Evolutionary conservation across 2,888 invertebrate genomes (phyloP).

Genomic region (Pteria penguin): DNA sequence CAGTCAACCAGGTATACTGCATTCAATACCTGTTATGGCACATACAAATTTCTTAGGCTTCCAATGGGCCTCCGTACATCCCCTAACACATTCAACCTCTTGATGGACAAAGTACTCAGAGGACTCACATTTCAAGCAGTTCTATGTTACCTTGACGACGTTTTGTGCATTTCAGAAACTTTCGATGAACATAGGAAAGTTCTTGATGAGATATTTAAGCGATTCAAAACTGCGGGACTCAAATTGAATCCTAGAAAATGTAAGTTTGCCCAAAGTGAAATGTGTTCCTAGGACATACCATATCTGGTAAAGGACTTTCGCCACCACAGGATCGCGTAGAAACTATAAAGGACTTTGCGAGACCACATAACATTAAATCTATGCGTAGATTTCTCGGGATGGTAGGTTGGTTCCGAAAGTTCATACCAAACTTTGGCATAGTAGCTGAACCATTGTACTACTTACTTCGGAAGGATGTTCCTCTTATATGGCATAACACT

Average conservation of each 20-base stretch:
- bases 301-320: slow-evolving; percentile 16
- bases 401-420: slow-evolving; percentile 38
- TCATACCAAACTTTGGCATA: slow-evolving; percentile 31
- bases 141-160: slow-evolving; percentile 49
- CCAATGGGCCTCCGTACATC: slow-evolving; percentile 37
- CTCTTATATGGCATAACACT: slow-evolving; percentile 3
- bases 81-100: slow-evolving; percentile 45
- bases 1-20: slow-evolving; percentile 45
- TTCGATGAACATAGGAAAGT: slow-evolving; percentile 41
- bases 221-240: slow-evolving; percentile 33
- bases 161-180: slow-evolving; percentile 28
- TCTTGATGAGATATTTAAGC: slow-evolving; percentile 32
- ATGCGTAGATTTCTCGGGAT: slow-evolving; percentile 19
- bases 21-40: slow-evolving; percentile 47
- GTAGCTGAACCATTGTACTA: slow-evolving; percentile 16
- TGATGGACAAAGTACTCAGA: slow-evolving; percentile 46
- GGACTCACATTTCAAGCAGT: slow-evolving; percentile 36
- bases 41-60: slow-evolving; percentile 40
- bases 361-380: not conserved
- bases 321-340: slow-evolving; percentile 13
- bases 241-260: slow-evolving; percentile 31
- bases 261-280: slow-evolving; percentile 11
- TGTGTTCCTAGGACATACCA: slow-evolving; percentile 31
- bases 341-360: slow-evolving; percentile 19
- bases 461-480: slow-evolving; percentile 19